Percentiles rank a stretch among this genome's conserved stretches.
phyloP scores from a whole-genome alignment of 1,140 invertebrate species.

The Bemisia tabaci region DNA sequence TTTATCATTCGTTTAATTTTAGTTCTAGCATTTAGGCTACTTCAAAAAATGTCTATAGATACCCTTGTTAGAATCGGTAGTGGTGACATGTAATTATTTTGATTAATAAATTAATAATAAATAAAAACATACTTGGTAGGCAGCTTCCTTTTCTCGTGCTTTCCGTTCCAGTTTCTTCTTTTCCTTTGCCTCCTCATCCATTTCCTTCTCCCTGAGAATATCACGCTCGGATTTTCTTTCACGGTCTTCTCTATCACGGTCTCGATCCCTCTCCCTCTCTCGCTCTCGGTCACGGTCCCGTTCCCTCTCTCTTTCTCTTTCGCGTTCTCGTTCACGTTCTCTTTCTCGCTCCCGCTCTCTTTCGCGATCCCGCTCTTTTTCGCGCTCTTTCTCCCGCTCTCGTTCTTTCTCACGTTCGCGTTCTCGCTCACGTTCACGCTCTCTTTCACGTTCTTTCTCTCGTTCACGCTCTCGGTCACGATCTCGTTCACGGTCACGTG shows the following conservation, averaged over 20 bases:
- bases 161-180: slow-evolving; percentile 79
- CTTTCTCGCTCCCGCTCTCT: slow-evolving; percentile 33
- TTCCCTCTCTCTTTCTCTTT: slow-evolving; percentile 24
- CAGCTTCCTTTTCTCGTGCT: slow-evolving; percentile 81
- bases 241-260: slow-evolving; percentile 23
- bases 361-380: slow-evolving; percentile 23
- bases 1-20: too few species aligned
- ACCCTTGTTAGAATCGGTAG: too few species aligned
- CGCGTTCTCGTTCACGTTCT: slow-evolving; percentile 30
- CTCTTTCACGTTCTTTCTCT: slow-evolving; percentile 36
- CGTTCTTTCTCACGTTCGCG: slow-evolving; percentile 25
- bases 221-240: slow-evolving; percentile 25
- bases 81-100: too few species aligned
- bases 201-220: slow-evolving; percentile 57
- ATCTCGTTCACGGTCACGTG: slow-evolving; percentile 26
- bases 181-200: slow-evolving; percentile 83
- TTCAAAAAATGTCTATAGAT: too few species aligned
- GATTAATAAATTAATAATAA: too few species aligned
- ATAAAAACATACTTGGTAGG: slow-evolving; percentile 82
- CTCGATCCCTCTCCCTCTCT: slow-evolving; percentile 25
- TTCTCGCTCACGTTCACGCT: slow-evolving; percentile 41
- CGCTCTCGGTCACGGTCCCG: slow-evolving; percentile 19
- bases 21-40: too few species aligned
- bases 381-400: slow-evolving; percentile 5
- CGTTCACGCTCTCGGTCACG: slow-evolving; percentile 29